These are phyloP conservation scores for Allobates femoralis DNA, from an alignment of 2,797 vertebrate species.

Conservation along the genomic window DNA sequence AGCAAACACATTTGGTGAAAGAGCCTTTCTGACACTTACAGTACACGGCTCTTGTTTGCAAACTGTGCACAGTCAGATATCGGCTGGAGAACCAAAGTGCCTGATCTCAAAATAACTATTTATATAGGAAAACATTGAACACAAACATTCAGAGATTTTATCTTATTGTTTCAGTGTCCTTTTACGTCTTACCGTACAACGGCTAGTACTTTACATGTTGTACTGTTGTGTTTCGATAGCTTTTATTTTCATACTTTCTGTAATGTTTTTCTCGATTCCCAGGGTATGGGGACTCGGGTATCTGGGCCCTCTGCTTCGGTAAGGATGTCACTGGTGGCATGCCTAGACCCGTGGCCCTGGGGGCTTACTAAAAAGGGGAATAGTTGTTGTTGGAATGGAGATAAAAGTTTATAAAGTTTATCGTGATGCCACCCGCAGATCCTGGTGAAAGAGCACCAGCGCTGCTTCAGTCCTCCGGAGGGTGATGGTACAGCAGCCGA, in stretches of 20 bases:
- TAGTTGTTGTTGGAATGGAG: too few species aligned
- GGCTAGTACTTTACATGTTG: not conserved
- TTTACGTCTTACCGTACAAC: not conserved
- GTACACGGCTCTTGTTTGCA: not conserved
- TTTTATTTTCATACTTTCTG: not conserved
- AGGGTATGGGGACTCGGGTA: too few species aligned
- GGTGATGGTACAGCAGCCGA: too few species aligned
- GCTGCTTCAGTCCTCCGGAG: too few species aligned
- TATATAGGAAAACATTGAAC: not conserved
- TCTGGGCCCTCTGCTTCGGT: too few species aligned
- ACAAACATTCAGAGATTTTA: not conserved
- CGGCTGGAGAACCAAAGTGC: not conserved
- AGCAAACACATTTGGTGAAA: constrained; percentile 34
- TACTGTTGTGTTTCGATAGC: not conserved
- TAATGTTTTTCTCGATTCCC: not conserved
- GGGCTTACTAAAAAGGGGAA: too few species aligned
- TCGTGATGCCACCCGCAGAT: too few species aligned
- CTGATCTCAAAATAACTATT: not conserved
- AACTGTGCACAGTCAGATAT: not conserved
- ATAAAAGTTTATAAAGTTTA: too few species aligned
- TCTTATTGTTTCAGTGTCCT: not conserved
- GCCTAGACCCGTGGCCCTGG: too few species aligned
- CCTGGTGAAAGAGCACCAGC: too few species aligned
- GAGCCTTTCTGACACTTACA: not conserved
- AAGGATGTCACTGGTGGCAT: too few species aligned